Conservation (phyloP, 2,797 vertebrate species). For the Clarias platycephalus region DNA sequence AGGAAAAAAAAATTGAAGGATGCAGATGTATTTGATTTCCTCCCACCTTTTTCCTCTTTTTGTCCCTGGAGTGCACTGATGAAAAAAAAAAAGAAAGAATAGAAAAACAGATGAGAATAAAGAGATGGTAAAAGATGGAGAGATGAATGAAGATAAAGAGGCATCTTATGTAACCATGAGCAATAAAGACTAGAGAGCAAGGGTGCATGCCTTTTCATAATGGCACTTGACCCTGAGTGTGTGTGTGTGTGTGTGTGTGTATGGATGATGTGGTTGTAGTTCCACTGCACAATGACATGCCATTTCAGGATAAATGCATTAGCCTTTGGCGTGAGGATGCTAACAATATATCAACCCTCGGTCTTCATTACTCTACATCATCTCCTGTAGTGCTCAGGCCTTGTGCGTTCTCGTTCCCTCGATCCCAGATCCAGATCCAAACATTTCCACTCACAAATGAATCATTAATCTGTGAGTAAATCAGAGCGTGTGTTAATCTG, state of each 20-base stretch:
- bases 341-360: constrained; percentile 24
- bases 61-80: constrained; percentile 45
- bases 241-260: constrained; percentile 31
- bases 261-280: constrained; percentile 52
- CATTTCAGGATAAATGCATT: constrained; percentile 59
- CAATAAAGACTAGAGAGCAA: constrained; percentile 62
- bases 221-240: constrained; percentile 41
- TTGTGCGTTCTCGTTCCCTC: not conserved
- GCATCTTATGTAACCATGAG: constrained; percentile 71
- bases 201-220: constrained; percentile 57
- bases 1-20: constrained; percentile 56
- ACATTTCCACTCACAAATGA: not conserved
- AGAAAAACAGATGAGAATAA: constrained; percentile 54
- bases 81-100: constrained; percentile 12
- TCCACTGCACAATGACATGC: constrained; percentile 57
- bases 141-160: constrained; percentile 51
- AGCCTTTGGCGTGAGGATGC: constrained; percentile 40
- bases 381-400: not conserved
- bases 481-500: constrained; percentile 18
- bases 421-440: not conserved
- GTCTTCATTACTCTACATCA: constrained; percentile 2
- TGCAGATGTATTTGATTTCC: constrained; percentile 56
- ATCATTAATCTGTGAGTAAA: constrained; percentile 21
- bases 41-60: constrained; percentile 4
- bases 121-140: constrained; percentile 58